phyloP scores from a whole-genome alignment of 2,797 vertebrate species.

The Necrosyrtes monachus region DNA sequence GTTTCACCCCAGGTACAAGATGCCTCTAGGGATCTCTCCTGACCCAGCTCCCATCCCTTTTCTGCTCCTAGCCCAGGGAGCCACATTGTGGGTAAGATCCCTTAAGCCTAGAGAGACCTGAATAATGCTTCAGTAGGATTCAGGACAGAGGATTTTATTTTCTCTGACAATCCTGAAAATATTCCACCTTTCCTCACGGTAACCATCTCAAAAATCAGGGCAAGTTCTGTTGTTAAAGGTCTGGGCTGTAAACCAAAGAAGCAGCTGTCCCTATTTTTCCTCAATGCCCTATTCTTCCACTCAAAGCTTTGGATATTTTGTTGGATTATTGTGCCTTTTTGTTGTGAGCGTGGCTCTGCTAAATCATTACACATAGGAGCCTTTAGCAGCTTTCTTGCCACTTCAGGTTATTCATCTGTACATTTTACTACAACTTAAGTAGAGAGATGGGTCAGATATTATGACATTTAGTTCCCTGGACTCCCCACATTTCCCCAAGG shows the following conservation, averaged over 20 bases:
- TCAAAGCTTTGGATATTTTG: background rate
- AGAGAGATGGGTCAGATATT: conserved; percentile 35
- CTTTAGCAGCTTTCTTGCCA: conserved; percentile 43
- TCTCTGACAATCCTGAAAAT: background rate
- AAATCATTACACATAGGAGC: conserved; percentile 17
- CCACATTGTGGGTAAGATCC: accelerated
- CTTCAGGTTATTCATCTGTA: conserved; percentile 44
- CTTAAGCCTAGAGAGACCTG: background rate
- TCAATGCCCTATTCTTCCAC: background rate
- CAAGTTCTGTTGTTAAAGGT: background rate
- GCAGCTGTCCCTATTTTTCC: background rate
- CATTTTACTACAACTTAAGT: conserved; percentile 34
- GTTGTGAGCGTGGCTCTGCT: background rate
- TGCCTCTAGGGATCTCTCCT: accelerated
- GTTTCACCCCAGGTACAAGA: background rate
- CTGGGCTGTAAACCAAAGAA: background rate
- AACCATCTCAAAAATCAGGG: background rate
- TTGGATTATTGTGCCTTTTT: background rate
- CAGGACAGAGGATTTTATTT: background rate
- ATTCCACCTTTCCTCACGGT: background rate
- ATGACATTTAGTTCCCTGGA: conserved; percentile 52
- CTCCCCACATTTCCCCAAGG: conserved; percentile 45
- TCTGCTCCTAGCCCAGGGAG: background rate
- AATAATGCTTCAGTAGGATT: background rate
- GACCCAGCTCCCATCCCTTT: background rate